These are phyloP conservation scores for Eremobia ochroleuca DNA, from an alignment of 2,888 invertebrate species.

Conservation along the genomic window DNA sequence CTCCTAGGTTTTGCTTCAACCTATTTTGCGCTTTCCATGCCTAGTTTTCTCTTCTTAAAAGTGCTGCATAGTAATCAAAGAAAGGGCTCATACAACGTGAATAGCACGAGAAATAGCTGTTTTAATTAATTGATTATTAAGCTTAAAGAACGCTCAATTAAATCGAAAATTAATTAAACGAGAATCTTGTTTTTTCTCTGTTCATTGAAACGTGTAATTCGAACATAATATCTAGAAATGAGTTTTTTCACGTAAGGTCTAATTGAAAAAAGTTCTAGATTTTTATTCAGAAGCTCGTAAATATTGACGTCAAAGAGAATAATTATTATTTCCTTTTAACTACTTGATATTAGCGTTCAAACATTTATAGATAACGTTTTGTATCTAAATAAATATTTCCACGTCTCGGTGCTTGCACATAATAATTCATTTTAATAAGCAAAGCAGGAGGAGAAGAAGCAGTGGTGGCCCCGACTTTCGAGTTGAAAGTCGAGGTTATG, in stretches of 20 bases:
- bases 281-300: slow-evolving; percentile 4
- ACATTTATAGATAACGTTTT: slow-evolving; percentile 4
- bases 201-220: slow-evolving; percentile 8
- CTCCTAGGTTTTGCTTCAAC: neutral
- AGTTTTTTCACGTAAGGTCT: neutral
- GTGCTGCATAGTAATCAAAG: neutral
- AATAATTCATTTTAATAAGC: slow-evolving; percentile 29
- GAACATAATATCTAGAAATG: slow-evolving; percentile 3
- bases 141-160: slow-evolving; percentile 11
- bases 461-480: neutral
- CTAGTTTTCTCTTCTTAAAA: neutral
- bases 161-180: slow-evolving; percentile 43
- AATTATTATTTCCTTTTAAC: slow-evolving; percentile 5
- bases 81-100: neutral
- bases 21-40: neutral
- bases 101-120: neutral
- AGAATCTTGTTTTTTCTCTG: neutral
- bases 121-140: slow-evolving; percentile 10
- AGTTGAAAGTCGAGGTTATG: neutral
- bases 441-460: neutral
- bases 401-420: slow-evolving; percentile 3
- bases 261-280: neutral
- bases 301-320: slow-evolving; percentile 37
- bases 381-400: slow-evolving; percentile 9
- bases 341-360: neutral